Percentiles rank a stretch among this genome's conserved stretches.
These are phyloP conservation scores for Acanthisitta chloris DNA, from an alignment of 2,113 vertebrate species.

Conservation along the genomic window DNA sequence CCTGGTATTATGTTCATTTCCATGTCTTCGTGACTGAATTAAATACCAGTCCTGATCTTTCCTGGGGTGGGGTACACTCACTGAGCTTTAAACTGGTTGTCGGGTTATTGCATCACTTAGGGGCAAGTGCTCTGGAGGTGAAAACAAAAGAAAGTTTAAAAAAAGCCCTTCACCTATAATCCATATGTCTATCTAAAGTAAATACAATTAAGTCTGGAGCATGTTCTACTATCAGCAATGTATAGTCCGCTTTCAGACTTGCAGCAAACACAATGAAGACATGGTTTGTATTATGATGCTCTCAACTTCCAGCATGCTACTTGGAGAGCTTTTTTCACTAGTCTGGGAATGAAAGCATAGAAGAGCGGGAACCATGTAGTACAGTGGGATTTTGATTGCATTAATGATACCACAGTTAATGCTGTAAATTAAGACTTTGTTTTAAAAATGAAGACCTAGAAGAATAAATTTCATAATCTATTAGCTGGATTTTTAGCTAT, in stretches of 20 bases:
- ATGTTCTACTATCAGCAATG: neutral
- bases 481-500: neutral
- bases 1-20: neutral
- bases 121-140: neutral
- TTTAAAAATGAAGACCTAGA: neutral
- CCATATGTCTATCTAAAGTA: neutral
- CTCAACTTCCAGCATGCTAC: neutral
- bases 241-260: neutral
- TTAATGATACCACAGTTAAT: neutral
- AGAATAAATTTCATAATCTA: neutral
- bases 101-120: neutral
- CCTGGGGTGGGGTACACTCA: neutral
- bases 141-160: neutral
- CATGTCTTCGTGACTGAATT: neutral
- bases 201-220: neutral
- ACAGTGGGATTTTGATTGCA: neutral
- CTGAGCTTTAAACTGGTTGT: constrained; percentile 10
- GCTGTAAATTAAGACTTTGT: neutral
- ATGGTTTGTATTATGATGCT: neutral
- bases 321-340: neutral
- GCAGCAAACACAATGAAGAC: neutral
- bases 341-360: neutral
- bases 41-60: neutral
- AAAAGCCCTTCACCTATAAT: neutral
- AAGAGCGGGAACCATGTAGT: neutral